phyloP scores from a whole-genome alignment of 2,113 vertebrate genomes.

The Vireo altiloquus region DNA sequence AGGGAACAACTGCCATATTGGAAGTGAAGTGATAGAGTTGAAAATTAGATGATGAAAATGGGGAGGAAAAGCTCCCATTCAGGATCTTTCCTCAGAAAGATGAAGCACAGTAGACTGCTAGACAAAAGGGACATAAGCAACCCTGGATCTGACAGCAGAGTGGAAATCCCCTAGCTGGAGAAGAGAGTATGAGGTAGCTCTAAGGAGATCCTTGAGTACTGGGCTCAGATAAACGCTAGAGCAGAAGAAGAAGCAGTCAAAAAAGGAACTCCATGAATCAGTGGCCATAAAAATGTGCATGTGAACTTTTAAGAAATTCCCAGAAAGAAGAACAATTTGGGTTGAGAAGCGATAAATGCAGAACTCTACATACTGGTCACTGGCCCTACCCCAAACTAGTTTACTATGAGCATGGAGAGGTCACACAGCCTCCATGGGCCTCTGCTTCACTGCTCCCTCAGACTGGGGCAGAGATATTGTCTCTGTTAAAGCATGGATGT shows the following conservation, averaged over 20 bases:
- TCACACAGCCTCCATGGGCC: neutral
- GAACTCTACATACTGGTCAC: neutral
- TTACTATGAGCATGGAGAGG: neutral
- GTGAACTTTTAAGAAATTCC: neutral
- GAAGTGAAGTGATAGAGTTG: neutral
- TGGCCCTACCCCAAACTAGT: neutral
- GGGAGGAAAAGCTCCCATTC: neutral
- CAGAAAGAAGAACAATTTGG: neutral
- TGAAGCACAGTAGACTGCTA: neutral
- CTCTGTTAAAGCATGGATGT: neutral
- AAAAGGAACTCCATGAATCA: neutral
- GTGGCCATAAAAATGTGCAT: neutral
- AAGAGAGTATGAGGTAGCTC: neutral
- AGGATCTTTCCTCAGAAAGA: neutral
- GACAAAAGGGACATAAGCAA: neutral
- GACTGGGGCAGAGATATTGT: neutral
- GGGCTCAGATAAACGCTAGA: neutral
- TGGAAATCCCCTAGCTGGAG: slow-evolving; percentile 42
- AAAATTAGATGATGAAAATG: neutral
- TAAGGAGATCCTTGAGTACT: neutral
- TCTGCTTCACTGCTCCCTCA: neutral
- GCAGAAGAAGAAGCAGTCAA: neutral
- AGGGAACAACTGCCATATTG: neutral
- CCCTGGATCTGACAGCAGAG: neutral
- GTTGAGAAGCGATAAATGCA: neutral